A percentile compares a stretch with the other conserved stretches of the same genome.
Evolutionary conservation across 2,113 vertebrate genomes (phyloP).

Genomic region (Puffinus mauretanicus): DNA sequence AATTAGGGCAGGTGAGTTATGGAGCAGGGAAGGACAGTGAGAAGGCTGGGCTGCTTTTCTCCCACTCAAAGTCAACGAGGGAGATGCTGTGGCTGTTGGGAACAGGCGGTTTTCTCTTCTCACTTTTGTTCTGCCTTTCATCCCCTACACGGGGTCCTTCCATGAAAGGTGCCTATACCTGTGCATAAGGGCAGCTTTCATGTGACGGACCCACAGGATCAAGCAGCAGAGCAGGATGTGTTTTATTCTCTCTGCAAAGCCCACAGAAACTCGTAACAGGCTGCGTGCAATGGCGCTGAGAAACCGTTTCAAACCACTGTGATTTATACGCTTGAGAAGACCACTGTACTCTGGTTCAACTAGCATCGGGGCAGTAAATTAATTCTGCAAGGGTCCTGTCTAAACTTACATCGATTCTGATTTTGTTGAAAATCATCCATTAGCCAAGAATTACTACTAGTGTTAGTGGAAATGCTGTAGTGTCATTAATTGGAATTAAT

Average conservation of each 20-base stretch:
- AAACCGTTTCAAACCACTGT: background rate
- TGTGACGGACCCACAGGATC: fast-evolving
- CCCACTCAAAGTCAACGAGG: background rate
- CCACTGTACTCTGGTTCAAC: conserved; percentile 22
- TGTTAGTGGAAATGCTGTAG: conserved; percentile 71
- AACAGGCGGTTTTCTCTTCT: background rate
- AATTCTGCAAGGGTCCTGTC: conserved; percentile 65
- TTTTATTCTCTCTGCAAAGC: background rate
- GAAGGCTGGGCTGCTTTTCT: background rate
- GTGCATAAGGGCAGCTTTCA: background rate
- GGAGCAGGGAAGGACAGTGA: fast-evolving
- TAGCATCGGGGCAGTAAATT: conserved; percentile 46
- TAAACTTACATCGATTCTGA: conserved; percentile 72
- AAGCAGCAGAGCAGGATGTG: background rate
- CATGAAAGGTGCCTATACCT: background rate
- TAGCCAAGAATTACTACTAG: conserved; percentile 75
- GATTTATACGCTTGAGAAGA: conserved; percentile 39
- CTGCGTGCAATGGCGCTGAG: background rate
- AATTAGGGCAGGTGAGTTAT: background rate
- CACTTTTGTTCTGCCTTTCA: background rate
- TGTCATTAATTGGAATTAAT: conserved; percentile 79
- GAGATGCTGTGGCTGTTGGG: background rate
- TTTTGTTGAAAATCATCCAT: conserved; percentile 74
- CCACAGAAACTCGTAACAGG: background rate
- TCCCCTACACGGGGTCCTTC: background rate